Evolutionary conservation across 92 coral and sea anemone genomes (phyloP).

Genomic region (Palythoa caribaeorum): DNA sequence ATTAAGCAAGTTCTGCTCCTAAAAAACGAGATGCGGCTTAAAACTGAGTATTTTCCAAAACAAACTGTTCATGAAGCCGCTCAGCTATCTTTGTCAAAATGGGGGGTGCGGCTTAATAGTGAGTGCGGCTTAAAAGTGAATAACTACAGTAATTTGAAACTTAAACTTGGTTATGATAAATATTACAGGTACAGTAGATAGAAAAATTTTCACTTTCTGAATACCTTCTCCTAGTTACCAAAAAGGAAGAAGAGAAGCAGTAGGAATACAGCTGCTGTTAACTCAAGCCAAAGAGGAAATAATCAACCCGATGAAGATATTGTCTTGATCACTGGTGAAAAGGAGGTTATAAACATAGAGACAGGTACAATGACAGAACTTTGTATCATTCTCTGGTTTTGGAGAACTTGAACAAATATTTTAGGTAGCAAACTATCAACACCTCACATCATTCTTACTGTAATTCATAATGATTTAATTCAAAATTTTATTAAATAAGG

Average conservation of each 20-base stretch:
- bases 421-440: background rate
- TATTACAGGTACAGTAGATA: background rate
- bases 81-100: too few species aligned
- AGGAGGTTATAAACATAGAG: constrained; percentile 34
- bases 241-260: constrained; percentile 17
- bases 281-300: constrained; percentile 21
- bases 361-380: background rate
- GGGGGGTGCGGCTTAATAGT: too few species aligned
- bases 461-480: too few species aligned
- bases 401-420: background rate
- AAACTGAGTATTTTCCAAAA: too few species aligned
- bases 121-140: too few species aligned
- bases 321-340: constrained; percentile 27
- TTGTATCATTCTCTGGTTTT: background rate
- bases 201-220: background rate
- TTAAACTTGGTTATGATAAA: background rate
- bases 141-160: too few species aligned
- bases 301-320: constrained; percentile 1
- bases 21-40: too few species aligned
- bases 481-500: too few species aligned
- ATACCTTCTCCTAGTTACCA: background rate
- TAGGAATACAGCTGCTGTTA: constrained; percentile 3
- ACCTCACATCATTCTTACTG: too few species aligned
- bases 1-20: too few species aligned
- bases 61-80: too few species aligned